These are phyloP conservation scores for Cantharis nigra DNA, from an alignment of 2,888 invertebrate species.

Conservation along the genomic window DNA sequence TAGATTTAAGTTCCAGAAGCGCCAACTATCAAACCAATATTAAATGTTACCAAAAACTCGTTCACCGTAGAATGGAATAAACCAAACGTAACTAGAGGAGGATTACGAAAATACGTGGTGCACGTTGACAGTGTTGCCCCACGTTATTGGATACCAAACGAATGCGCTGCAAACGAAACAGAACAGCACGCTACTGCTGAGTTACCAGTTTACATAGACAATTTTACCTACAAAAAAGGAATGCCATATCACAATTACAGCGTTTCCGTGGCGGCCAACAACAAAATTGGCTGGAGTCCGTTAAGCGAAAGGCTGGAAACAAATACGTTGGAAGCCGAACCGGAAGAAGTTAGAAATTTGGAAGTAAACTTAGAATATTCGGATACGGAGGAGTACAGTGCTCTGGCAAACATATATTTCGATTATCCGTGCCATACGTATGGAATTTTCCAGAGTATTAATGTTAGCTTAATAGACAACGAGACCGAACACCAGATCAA, in stretches of 20 bases:
- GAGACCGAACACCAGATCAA: neutral
- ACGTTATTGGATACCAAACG: constrained; percentile 11
- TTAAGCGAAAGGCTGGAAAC: neutral
- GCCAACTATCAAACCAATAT: constrained; percentile 8
- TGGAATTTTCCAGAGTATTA: constrained; percentile 7
- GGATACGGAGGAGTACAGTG: constrained; percentile 17
- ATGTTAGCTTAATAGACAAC: neutral
- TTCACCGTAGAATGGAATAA: constrained; percentile 20
- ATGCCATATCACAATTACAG: constrained; percentile 20
- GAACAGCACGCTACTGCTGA: neutral
- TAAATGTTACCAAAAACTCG: neutral
- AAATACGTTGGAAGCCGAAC: constrained; percentile 14
- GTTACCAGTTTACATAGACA: neutral
- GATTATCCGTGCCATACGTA: constrained; percentile 27
- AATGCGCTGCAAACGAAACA: constrained; percentile 6
- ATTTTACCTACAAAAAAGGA: constrained; percentile 14
- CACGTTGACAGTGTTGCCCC: constrained; percentile 10
- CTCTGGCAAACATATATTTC: constrained; percentile 11
- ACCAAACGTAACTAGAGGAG: constrained; percentile 25
- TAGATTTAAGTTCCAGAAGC: constrained; percentile 22
- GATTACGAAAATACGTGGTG: constrained; percentile 16
- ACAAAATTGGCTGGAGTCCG: constrained; percentile 15
- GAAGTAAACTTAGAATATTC: neutral
- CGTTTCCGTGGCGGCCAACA: constrained; percentile 15
- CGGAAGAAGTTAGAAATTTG: constrained; percentile 20